phyloP scores from a whole-genome alignment of 2,113 vertebrate genomes.

The Neogobius melanostomus region DNA sequence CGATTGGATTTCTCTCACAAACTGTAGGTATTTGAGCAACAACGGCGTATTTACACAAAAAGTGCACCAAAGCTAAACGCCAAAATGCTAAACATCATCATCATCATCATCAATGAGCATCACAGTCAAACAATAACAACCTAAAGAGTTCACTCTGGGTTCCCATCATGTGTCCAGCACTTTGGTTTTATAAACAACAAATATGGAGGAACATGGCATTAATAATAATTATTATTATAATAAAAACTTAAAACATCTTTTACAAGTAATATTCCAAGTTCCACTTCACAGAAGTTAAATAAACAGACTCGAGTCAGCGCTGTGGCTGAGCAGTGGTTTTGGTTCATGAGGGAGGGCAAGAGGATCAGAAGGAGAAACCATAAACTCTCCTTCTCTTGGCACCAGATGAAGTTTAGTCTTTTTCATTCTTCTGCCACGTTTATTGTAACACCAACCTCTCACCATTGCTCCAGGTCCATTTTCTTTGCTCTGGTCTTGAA shows the following conservation, averaged over 20 bases:
- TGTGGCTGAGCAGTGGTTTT: slow-evolving; percentile 94
- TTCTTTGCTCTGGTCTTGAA: slow-evolving; percentile 16
- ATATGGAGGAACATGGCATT: slow-evolving; percentile 63
- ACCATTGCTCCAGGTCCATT: slow-evolving; percentile 55
- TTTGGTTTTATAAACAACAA: slow-evolving; percentile 79
- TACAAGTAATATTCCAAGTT: slow-evolving; percentile 78
- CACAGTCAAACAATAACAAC: slow-evolving; percentile 42
- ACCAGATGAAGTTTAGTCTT: slow-evolving; percentile 22
- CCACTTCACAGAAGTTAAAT: slow-evolving; percentile 99
- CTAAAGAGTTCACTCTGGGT: background rate
- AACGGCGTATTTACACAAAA: slow-evolving; percentile 63
- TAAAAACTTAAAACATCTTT: slow-evolving; percentile 73
- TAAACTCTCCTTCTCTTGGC: slow-evolving; percentile 26
- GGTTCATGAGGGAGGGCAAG: slow-evolving; percentile 81
- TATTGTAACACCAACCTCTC: slow-evolving; percentile 62
- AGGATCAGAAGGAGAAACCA: slow-evolving; percentile 68
- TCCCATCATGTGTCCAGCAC: slow-evolving; percentile 89
- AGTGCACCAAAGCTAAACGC: slow-evolving; percentile 63
- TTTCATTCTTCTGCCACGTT: slow-evolving; percentile 25
- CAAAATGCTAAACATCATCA: slow-evolving; percentile 32
- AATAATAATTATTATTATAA: slow-evolving; percentile 80
- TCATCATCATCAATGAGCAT: slow-evolving; percentile 7
- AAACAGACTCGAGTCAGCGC: slow-evolving; percentile 86
- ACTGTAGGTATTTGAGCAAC: slow-evolving; percentile 31
- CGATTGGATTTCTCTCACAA: slow-evolving; percentile 45